phyloP scores from a whole-genome alignment of 2,797 vertebrate genomes.

The Notolabrus celidotus region DNA sequence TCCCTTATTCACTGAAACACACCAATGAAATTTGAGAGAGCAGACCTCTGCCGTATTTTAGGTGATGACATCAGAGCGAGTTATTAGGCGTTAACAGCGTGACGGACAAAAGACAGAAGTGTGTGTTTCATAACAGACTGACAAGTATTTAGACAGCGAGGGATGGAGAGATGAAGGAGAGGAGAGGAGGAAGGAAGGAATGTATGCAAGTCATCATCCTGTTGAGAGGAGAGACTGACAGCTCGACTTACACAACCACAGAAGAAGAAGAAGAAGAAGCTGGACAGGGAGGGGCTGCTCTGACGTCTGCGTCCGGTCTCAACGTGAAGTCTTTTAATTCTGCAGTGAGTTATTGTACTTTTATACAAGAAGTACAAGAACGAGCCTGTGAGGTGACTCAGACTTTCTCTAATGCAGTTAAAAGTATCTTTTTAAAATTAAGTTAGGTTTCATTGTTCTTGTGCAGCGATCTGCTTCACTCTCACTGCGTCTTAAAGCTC shows the following conservation, averaged over 20 bases:
- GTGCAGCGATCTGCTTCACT: too few species aligned
- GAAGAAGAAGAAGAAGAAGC: conserved; percentile 9
- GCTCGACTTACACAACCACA: conserved; percentile 54
- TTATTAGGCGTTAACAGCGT: conserved; percentile 26
- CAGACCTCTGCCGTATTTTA: conserved; percentile 13
- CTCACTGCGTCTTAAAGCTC: too few species aligned
- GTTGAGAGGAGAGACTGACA: conserved; percentile 55
- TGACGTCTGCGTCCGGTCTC: conserved; percentile 20
- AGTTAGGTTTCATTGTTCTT: too few species aligned
- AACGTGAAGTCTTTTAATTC: conserved; percentile 7
- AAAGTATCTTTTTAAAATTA: too few species aligned
- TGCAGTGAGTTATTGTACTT: not conserved
- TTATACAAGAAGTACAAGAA: too few species aligned
- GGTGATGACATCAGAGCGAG: conserved; percentile 29
- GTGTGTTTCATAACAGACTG: conserved; percentile 61
- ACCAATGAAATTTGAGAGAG: not conserved
- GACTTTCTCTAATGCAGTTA: too few species aligned
- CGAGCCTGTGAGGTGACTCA: too few species aligned
- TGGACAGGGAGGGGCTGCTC: conserved; percentile 14
- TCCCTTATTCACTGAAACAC: not conserved
- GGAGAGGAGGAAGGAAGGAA: conserved; percentile 52
- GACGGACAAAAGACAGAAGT: conserved; percentile 52
- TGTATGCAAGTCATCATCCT: conserved; percentile 69
- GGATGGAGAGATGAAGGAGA: conserved; percentile 41
- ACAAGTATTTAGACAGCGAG: conserved; percentile 67